Percentiles rank a stretch among this genome's conserved stretches.
Evolutionary conservation across 1,140 invertebrate genomes (phyloP).

Genomic region (Caenorhabditis latens): DNA sequence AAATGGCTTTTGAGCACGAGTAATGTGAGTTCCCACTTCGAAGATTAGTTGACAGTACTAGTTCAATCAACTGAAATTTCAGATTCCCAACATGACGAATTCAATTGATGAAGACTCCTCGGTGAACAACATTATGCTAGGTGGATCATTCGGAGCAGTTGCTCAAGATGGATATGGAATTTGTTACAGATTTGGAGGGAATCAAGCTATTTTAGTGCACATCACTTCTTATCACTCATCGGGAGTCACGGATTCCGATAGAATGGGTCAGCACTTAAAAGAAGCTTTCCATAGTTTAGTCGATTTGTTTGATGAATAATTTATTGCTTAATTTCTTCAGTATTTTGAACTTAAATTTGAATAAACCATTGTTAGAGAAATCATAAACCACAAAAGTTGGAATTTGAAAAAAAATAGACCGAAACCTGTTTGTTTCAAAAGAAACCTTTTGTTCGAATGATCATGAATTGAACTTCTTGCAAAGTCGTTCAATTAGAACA

Average conservation of each 20-base stretch:
- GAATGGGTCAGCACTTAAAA: slow-evolving; percentile 57
- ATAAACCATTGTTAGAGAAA: too few relatives aligned
- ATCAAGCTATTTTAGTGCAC: slow-evolving; percentile 79
- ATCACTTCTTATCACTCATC: slow-evolving; percentile 79
- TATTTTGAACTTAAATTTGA: too few relatives aligned
- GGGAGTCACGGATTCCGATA: slow-evolving; percentile 71
- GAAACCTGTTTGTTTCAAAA: too few relatives aligned
- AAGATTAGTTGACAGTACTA: too few relatives aligned
- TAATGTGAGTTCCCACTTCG: slow-evolving; percentile 82
- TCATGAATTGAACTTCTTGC: not conserved
- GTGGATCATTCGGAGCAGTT: slow-evolving; percentile 69
- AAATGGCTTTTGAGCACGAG: slow-evolving; percentile 89
- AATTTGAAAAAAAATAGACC: too few relatives aligned
- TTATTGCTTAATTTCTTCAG: not conserved
- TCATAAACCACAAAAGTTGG: too few relatives aligned
- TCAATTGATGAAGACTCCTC: slow-evolving; percentile 47
- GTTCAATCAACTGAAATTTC: not conserved
- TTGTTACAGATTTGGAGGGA: slow-evolving; percentile 79
- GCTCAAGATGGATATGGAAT: slow-evolving; percentile 80
- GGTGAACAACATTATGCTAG: slow-evolving; percentile 43
- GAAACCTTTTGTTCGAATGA: too few relatives aligned
- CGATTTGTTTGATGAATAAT: slow-evolving; percentile 19
- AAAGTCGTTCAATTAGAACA: not conserved
- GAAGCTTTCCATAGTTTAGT: slow-evolving; percentile 38
- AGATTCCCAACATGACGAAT: slow-evolving; percentile 58